A percentile compares a stretch with the other conserved stretches of the same genome.
Conservation (phyloP, 2,888 invertebrate genomes). For the Dinocampus coccinellae region DNA sequence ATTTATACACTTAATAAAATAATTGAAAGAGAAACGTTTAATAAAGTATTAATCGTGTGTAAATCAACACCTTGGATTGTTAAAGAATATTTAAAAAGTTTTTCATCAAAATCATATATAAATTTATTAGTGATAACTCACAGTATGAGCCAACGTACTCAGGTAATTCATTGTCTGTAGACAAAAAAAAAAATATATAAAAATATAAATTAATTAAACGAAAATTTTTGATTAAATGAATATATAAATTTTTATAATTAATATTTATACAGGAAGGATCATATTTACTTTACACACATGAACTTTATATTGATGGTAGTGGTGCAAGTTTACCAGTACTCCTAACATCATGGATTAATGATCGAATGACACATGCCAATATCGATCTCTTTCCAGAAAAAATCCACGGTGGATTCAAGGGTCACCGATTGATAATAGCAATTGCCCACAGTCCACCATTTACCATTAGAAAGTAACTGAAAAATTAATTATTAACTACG, state of each 20-base stretch:
- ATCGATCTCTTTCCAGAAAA: constrained; percentile 80
- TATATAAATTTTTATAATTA: constrained; percentile 18
- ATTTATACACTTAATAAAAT: constrained; percentile 74
- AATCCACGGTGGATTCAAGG: constrained; percentile 78
- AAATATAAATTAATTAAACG: background rate
- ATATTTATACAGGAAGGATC: constrained; percentile 68
- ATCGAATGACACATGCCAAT: constrained; percentile 73
- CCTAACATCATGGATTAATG: constrained; percentile 79
- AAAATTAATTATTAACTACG: constrained; percentile 15
- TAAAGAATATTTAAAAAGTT: constrained; percentile 77
- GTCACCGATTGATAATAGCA: constrained; percentile 80
- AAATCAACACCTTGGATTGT: constrained; percentile 83
- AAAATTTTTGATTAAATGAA: background rate
- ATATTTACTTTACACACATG: constrained; percentile 82
- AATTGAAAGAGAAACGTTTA: constrained; percentile 75
- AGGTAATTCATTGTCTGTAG: constrained; percentile 37
- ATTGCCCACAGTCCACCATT: constrained; percentile 82
- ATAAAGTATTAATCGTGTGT: constrained; percentile 78
- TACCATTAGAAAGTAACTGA: constrained; percentile 75
- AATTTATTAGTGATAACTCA: constrained; percentile 80
- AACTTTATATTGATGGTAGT: constrained; percentile 79
- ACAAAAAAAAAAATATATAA: constrained; percentile 45
- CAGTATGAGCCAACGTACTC: constrained; percentile 71
- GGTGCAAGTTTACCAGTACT: constrained; percentile 79
- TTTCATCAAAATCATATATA: constrained; percentile 76